A percentile compares a stretch with the other conserved stretches of the same genome.
phyloP scores from a whole-genome alignment of 2,888 invertebrate species.

The Synergus laeviventris region DNA sequence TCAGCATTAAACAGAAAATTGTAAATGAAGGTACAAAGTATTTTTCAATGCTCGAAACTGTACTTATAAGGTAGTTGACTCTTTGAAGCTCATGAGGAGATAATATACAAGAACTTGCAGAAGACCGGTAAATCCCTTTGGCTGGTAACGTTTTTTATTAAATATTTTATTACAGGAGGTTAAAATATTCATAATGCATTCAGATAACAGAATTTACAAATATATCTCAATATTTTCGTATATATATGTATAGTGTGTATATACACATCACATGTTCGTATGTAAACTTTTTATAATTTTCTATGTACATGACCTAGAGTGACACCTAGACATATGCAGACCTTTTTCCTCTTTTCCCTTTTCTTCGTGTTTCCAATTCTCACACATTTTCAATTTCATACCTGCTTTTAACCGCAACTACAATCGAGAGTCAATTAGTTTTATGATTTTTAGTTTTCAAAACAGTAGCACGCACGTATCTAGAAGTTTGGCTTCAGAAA shows the following conservation, averaged over 20 bases:
- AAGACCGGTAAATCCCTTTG: slow-evolving; percentile 52
- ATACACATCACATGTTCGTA: slow-evolving; percentile 70
- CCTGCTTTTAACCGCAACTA: slow-evolving; percentile 32
- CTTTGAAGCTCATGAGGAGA: no score
- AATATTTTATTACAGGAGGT: slow-evolving; percentile 75
- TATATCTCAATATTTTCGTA: slow-evolving; percentile 69
- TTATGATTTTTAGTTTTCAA: not conserved
- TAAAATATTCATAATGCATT: slow-evolving; percentile 74
- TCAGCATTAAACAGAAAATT: no score
- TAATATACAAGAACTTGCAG: not conserved
- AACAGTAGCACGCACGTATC: not conserved
- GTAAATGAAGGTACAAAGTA: no score
- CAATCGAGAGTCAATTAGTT: not conserved
- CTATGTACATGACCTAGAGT: slow-evolving; percentile 69
- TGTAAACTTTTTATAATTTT: slow-evolving; percentile 66
- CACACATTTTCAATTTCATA: slow-evolving; percentile 36
- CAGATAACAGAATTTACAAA: slow-evolving; percentile 75
- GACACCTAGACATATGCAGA: slow-evolving; percentile 63
- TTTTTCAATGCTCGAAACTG: no score
- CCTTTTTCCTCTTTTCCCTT: slow-evolving; percentile 60
- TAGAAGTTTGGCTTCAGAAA: not conserved
- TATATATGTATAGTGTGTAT: slow-evolving; percentile 65
- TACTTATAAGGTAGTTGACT: no score
- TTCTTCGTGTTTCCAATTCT: slow-evolving; percentile 52
- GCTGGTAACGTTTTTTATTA: slow-evolving; percentile 74